phyloP scores from a whole-genome alignment of 2,888 invertebrate species.

The Dasysyrphus tricinctus region DNA sequence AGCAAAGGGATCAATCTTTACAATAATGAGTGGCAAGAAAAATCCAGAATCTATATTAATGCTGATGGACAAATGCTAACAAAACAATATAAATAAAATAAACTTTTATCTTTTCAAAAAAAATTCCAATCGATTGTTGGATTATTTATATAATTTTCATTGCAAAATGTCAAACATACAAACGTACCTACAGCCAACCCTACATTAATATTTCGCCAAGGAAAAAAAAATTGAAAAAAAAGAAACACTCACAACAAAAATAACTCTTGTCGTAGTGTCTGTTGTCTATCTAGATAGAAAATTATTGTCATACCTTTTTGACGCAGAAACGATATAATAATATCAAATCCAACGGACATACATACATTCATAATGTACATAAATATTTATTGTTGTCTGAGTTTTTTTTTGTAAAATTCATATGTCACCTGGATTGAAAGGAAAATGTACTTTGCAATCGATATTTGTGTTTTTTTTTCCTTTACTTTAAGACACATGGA shows the following conservation, averaged over 20 bases:
- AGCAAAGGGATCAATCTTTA: no score
- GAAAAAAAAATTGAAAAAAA: background rate
- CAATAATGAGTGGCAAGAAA: no score
- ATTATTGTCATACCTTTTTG: constrained; percentile 12
- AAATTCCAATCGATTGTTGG: constrained; percentile 29
- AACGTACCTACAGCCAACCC: no score
- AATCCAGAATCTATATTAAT: background rate
- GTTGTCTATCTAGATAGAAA: background rate
- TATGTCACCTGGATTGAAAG: constrained; percentile 59
- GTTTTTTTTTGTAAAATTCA: constrained; percentile 24
- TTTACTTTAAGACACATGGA: constrained; percentile 6
- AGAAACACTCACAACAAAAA: constrained; percentile 1
- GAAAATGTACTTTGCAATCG: constrained; percentile 60
- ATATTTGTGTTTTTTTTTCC: constrained; percentile 22
- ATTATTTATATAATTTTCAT: constrained; percentile 20
- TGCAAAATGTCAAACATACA: constrained; percentile 11
- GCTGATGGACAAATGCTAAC: background rate
- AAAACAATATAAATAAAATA: constrained; percentile 3
- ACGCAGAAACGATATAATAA: constrained; percentile 30
- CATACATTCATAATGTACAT: background rate
- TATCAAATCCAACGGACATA: constrained; percentile 19
- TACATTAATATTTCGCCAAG: no score
- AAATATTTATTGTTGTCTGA: constrained; percentile 34
- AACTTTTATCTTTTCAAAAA: background rate
- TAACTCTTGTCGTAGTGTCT: constrained; percentile 12